Conservation (phyloP, 2,113 vertebrate genomes). For the Oplegnathus fasciatus region DNA sequence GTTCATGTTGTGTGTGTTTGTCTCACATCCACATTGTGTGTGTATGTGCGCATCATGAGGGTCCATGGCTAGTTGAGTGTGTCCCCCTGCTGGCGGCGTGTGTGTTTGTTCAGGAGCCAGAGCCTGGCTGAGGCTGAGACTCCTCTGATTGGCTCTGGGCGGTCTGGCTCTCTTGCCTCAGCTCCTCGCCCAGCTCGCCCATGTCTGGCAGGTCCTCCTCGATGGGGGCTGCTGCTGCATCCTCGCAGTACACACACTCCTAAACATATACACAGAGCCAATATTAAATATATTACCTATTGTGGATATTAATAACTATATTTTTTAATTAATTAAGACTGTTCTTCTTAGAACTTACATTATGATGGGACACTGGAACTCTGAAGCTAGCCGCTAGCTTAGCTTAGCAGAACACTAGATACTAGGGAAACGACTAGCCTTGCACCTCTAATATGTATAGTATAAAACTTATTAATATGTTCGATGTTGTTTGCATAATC, state of each 20-base stretch:
- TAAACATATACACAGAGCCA: slow-evolving; percentile 60
- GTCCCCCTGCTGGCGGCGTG: slow-evolving; percentile 17
- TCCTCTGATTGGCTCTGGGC: slow-evolving; percentile 70
- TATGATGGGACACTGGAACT: not conserved
- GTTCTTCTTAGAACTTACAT: not conserved
- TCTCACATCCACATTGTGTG: slow-evolving; percentile 34
- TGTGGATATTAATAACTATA: no score
- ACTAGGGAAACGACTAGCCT: not conserved
- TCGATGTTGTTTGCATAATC: no score
- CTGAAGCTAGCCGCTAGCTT: not conserved
- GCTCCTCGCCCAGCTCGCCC: slow-evolving; percentile 82
- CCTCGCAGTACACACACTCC: slow-evolving; percentile 93
- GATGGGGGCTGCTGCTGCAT: slow-evolving; percentile 65
- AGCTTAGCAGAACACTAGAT: not conserved
- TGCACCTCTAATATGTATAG: no score
- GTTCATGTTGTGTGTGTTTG: slow-evolving; percentile 26
- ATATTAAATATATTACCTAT: not conserved
- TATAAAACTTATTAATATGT: no score
- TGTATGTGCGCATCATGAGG: slow-evolving; percentile 1
- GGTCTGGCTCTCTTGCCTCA: slow-evolving; percentile 72
- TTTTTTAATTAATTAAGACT: not conserved
- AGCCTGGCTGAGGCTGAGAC: slow-evolving; percentile 33
- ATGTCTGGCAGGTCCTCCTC: slow-evolving; percentile 86
- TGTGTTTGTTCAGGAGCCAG: slow-evolving; percentile 56
- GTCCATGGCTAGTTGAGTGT: slow-evolving; percentile 19